A percentile compares a stretch with the other conserved stretches of the same genome.
These are phyloP conservation scores for Acrocera orbiculus DNA, from an alignment of 2,888 invertebrate species.

Conservation along the genomic window DNA sequence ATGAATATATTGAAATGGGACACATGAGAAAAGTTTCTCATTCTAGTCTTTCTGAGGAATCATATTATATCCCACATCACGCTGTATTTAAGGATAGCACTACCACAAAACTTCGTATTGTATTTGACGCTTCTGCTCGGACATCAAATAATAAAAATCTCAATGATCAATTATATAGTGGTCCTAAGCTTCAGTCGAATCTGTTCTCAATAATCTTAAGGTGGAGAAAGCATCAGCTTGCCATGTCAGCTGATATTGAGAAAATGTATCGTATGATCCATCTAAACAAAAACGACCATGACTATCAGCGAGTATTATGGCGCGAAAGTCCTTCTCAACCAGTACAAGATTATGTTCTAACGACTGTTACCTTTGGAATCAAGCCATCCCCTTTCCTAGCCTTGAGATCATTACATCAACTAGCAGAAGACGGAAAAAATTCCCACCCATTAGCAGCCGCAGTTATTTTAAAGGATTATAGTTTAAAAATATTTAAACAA, in stretches of 20 bases:
- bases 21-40: not conserved
- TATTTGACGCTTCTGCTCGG: not conserved
- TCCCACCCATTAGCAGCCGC: not conserved
- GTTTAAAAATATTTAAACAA: too few relatives aligned
- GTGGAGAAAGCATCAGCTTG: not conserved
- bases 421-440: not conserved
- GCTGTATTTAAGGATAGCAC: not conserved
- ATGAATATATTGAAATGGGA: not conserved
- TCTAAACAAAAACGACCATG: not conserved
- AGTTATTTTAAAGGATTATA: too few relatives aligned
- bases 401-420: conserved; percentile 1
- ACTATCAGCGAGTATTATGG: not conserved
- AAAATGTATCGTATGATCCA: conserved; percentile 2
- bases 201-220: not conserved
- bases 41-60: too few relatives aligned
- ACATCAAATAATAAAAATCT: not conserved
- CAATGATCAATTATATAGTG: not conserved
- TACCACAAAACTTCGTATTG: not conserved
- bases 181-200: conserved; percentile 1
- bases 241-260: too few relatives aligned
- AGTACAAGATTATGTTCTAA: not conserved
- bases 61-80: not conserved
- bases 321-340: not conserved
- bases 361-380: not conserved
- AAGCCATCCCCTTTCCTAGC: not conserved